A percentile compares a stretch with the other conserved stretches of the same genome.
These are phyloP conservation scores for Triplophysa siluroides DNA, from an alignment of 2,113 vertebrate genomes.

Conservation along the genomic window DNA sequence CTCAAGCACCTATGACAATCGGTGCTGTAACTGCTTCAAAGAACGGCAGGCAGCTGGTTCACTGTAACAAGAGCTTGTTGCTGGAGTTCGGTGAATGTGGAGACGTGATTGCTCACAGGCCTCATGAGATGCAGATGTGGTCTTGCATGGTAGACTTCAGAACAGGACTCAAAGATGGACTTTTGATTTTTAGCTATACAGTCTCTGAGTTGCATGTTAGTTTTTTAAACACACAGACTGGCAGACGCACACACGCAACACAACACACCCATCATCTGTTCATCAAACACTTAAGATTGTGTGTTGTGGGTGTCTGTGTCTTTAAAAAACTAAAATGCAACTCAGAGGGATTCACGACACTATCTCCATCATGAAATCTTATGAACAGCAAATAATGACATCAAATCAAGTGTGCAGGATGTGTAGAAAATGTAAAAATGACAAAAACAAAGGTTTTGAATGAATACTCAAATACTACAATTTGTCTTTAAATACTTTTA, in stretches of 20 bases:
- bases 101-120: background rate
- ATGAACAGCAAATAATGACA: too few species aligned
- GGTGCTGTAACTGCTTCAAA: background rate
- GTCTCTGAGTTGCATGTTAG: background rate
- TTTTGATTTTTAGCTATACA: background rate
- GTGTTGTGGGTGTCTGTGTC: too few species aligned
- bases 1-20: background rate
- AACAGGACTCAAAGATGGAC: slow-evolving; percentile 20
- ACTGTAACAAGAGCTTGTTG: background rate
- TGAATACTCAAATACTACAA: background rate
- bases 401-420: background rate
- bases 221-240: background rate
- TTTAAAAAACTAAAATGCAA: too few species aligned
- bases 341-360: too few species aligned
- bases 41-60: slow-evolving; percentile 1
- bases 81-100: background rate
- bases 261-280: background rate
- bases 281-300: too few species aligned
- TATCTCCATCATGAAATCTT: too few species aligned
- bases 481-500: too few species aligned
- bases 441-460: background rate
- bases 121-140: background rate
- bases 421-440: background rate
- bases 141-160: background rate
- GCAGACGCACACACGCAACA: background rate